Conservation (phyloP, 2,888 invertebrate genomes). For the Philopedon plagiatum region DNA sequence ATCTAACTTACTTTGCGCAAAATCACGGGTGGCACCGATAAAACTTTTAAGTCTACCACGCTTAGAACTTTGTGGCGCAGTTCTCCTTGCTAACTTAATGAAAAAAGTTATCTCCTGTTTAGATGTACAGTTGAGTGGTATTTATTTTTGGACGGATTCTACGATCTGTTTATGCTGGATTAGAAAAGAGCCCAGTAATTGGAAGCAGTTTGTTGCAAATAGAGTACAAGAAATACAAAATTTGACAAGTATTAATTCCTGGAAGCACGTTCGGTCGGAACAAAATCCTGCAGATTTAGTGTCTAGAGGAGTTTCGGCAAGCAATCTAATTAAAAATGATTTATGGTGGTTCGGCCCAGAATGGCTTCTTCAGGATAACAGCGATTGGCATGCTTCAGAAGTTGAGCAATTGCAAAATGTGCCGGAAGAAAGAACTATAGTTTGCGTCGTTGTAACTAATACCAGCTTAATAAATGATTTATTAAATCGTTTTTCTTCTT, state of each 20-base stretch:
- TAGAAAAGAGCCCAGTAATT: not conserved
- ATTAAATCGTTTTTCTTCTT: not conserved
- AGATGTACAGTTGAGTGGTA: not conserved
- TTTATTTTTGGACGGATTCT: constrained; percentile 13
- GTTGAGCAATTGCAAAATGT: not conserved
- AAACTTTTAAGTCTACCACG: constrained; percentile 41
- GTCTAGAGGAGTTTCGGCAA: constrained; percentile 14
- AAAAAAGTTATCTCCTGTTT: not conserved
- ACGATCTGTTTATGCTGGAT: constrained; percentile 19
- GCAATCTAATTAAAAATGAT: not conserved
- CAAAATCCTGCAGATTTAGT: constrained; percentile 46
- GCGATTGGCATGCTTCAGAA: not conserved
- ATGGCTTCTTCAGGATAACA: not conserved
- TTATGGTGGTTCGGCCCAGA: constrained; percentile 37
- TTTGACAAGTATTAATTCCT: constrained; percentile 9
- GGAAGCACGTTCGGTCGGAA: constrained; percentile 25
- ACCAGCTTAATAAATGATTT: not conserved
- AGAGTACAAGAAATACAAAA: constrained; percentile 30
- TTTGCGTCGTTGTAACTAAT: not conserved
- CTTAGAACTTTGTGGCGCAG: constrained; percentile 43
- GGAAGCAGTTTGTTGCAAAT: constrained; percentile 44
- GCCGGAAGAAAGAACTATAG: no score
- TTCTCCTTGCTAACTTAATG: constrained; percentile 30
- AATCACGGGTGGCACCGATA: constrained; percentile 36
- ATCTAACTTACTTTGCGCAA: constrained; percentile 38